phyloP scores from a whole-genome alignment of 2,113 vertebrate genomes.

The Colius striatus region DNA sequence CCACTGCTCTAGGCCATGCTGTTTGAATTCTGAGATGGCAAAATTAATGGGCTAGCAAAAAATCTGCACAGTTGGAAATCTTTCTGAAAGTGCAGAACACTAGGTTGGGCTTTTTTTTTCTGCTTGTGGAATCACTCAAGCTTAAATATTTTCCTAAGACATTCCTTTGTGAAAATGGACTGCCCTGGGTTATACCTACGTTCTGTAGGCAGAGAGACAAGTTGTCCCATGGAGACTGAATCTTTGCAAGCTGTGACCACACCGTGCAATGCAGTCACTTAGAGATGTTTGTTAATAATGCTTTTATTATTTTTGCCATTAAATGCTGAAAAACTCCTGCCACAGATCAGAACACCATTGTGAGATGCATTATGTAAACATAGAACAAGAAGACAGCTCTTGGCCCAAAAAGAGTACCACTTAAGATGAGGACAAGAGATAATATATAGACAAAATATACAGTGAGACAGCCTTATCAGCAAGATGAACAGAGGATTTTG shows the following conservation, averaged over 20 bases:
- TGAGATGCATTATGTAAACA: neutral
- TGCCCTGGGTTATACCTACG: neutral
- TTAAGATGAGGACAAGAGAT: neutral
- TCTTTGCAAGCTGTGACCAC: neutral
- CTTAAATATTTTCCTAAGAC: constrained; percentile 11
- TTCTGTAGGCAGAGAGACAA: neutral
- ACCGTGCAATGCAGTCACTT: neutral
- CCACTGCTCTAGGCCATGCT: constrained; percentile 46
- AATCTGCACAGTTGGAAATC: constrained; percentile 43
- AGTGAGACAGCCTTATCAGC: neutral
- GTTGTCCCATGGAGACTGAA: neutral
- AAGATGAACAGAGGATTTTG: neutral
- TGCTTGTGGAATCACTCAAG: constrained; percentile 14
- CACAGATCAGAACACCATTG: neutral
- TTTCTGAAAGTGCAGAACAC: constrained; percentile 26
- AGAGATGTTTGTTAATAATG: neutral
- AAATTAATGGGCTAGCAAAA: constrained; percentile 55
- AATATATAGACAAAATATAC: neutral
- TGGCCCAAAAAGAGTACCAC: neutral
- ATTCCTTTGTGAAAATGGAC: neutral
- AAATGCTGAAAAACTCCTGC: neutral
- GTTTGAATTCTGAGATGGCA: constrained; percentile 35
- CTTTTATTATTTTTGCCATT: neutral
- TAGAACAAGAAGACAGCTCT: neutral
- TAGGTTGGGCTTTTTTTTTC: neutral